Evolutionary conservation across 2,797 vertebrate species (phyloP).

Genomic region (Helostoma temminkii): DNA sequence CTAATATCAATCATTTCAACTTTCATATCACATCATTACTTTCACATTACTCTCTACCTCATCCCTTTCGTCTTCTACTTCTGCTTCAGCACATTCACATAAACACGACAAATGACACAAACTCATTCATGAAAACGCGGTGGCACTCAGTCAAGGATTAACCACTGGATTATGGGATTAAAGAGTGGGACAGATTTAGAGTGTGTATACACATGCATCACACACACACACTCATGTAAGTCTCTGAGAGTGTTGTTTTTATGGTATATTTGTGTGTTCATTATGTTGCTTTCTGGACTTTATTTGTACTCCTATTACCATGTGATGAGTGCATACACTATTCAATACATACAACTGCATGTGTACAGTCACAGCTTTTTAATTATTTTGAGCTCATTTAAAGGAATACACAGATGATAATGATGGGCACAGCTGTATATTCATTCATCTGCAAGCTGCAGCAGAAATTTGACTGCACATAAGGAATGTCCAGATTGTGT

Average conservation of each 20-base stretch:
- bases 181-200: slow-evolving; percentile 61
- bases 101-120: slow-evolving; percentile 54
- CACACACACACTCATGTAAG: slow-evolving; percentile 11
- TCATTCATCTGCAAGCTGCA: not conserved
- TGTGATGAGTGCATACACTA: not conserved
- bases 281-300: slow-evolving; percentile 20
- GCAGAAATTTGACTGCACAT: not conserved
- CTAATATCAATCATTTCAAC: too few species aligned
- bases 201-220: slow-evolving; percentile 32
- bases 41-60: not conserved
- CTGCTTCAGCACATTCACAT: slow-evolving; percentile 21
- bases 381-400: not conserved
- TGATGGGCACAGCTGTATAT: not conserved
- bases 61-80: not conserved
- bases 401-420: not conserved
- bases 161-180: slow-evolving; percentile 77
- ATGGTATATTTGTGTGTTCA: slow-evolving; percentile 17
- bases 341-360: not conserved
- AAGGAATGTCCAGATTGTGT: not conserved
- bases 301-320: slow-evolving; percentile 7
- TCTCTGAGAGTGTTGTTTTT: slow-evolving; percentile 10
- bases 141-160: slow-evolving; percentile 63
- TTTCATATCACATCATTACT: not conserved
- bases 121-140: slow-evolving; percentile 72
- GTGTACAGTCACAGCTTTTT: not conserved